A percentile compares a stretch with the other conserved stretches of the same genome.
Conservation (phyloP, 2,113 vertebrate genomes). For the Tachysurus fulvidraco region DNA sequence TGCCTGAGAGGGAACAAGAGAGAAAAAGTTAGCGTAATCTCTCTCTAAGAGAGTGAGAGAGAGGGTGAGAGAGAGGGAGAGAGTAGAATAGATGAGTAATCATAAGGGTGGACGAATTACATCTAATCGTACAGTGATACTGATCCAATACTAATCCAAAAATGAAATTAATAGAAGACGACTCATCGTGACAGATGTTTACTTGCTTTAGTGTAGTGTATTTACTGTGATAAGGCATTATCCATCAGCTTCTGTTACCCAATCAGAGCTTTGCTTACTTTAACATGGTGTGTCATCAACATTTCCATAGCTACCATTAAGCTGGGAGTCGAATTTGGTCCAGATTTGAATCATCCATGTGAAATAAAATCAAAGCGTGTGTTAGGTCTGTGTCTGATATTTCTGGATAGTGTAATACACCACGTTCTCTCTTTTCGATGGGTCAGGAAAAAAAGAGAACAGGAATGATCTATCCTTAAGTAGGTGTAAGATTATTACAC, state of each 20-base stretch:
- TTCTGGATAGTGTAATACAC: neutral
- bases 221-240: neutral
- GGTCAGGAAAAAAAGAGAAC: neutral
- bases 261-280: neutral
- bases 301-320: neutral
- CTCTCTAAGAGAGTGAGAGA: neutral
- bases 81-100: too few relatives aligned
- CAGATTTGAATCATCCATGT: neutral
- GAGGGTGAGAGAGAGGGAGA: too few relatives aligned
- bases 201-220: neutral
- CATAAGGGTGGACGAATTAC: too few relatives aligned
- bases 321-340: neutral
- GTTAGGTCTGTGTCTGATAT: neutral
- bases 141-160: neutral
- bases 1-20: conserved; percentile 68
- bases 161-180: neutral
- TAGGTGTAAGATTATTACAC: neutral
- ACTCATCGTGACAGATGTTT: neutral
- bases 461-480: neutral
- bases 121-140: too few relatives aligned
- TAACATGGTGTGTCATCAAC: neutral
- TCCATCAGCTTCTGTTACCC: neutral
- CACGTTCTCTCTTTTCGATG: neutral
- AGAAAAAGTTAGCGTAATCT: neutral
- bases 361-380: neutral